Base-by-base conservation (phyloP, 64 coral and sea anemone species). In the Pachyseris speciosa region DNA sequence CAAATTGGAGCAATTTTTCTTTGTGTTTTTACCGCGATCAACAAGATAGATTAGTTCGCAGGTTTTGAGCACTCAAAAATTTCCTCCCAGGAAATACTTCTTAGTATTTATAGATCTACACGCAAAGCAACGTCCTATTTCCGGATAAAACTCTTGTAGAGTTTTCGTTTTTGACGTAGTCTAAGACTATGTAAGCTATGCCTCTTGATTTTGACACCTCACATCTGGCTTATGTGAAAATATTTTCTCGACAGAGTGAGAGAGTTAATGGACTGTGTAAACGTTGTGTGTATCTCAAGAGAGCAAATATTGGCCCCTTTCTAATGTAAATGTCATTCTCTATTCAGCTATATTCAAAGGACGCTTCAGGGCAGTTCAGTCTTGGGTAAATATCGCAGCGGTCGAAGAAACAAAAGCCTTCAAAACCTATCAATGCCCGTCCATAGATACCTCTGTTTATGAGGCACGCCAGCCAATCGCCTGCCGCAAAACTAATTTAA, bases 381-480 rank as follows among this genome's bases (percentile, higher is more conserved):
- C 33, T 63, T 59, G 15, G 17, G 51, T 80, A 80, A 80, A 80
- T 80, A 80, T 80, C 48, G 7, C 3, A 31, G 19, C 8, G 22
- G 28, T 32, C 51, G 52, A 81, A 33, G 52, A 61, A 81, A 81
- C 77, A 81, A 63, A 81, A 22, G 77, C 55, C 33, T 61, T 81
- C 52, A 38, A 81, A n/a, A 40, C 9, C 51, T 61, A 63, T 81
- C 77, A 81, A 61, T 81, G 12, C 33, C 33, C 31, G n/a, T 79
- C 48, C 59, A 90, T 79, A 86, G 88, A 85, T 84, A 76, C 63
- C 50, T 47, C 36, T 81, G 74, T 80, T 86, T 91, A 75, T 90
- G 47, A 26, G 24, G 12, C 34, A n/a, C 27, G 77, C 36, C n/a
- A 72, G 30, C 94, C 94, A 96, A 96, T 96, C 52, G 37, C 64